Evolutionary conservation across 2,113 vertebrate genomes (phyloP).

Genomic region (Hippoglossus stenolepis): DNA sequence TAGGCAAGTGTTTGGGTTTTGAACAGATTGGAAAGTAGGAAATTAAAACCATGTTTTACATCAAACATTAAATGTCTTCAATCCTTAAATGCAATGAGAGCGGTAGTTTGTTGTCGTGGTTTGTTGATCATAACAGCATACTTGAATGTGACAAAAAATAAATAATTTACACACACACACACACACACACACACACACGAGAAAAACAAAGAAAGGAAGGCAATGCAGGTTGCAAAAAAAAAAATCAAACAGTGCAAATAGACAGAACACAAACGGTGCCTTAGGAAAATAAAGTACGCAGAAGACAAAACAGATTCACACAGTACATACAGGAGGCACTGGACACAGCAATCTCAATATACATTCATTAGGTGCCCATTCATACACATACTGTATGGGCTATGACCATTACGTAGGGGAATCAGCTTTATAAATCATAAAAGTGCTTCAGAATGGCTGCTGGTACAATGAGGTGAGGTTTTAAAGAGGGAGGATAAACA

Average conservation of each 20-base stretch:
- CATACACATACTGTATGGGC: slow-evolving; percentile 9
- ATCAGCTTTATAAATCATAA: slow-evolving; percentile 15
- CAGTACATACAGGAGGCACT: slow-evolving; percentile 49
- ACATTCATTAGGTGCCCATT: slow-evolving; percentile 56
- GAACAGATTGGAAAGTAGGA: background rate
- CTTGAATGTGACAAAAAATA: background rate
- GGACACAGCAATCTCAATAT: slow-evolving; percentile 31
- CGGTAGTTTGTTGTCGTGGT: background rate
- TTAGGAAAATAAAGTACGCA: slow-evolving; percentile 1
- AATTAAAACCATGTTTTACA: slow-evolving; percentile 17
- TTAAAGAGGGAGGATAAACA: background rate
- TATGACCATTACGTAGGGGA: slow-evolving; percentile 18
- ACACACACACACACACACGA: background rate
- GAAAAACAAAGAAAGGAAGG: slow-evolving; percentile 37
- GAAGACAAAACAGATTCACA: background rate
- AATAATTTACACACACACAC: background rate
- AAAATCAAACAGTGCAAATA: slow-evolving; percentile 11
- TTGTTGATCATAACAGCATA: too few relatives aligned
- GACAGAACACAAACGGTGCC: background rate
- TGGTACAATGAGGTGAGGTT: background rate
- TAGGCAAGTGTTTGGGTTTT: slow-evolving; percentile 19
- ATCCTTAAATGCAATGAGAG: background rate
- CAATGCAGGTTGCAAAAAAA: background rate
- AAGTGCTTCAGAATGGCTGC: slow-evolving; percentile 49
- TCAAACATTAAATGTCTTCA: background rate